These are phyloP conservation scores for Disparrhopalites patrizii DNA, from an alignment of 2,888 invertebrate genomes.

Conservation along the genomic window DNA sequence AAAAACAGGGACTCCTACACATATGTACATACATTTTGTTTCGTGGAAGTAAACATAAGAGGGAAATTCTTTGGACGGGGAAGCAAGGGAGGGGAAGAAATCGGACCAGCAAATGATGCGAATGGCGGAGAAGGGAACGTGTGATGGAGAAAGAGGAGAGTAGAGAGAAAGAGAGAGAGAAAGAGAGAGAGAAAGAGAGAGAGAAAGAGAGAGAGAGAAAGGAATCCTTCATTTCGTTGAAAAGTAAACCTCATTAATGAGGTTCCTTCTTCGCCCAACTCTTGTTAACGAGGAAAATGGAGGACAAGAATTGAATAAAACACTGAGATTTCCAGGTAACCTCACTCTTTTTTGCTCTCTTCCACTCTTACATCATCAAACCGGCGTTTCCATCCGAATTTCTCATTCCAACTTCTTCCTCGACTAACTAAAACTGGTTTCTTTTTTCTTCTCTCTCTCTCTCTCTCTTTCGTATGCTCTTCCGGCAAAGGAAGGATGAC, in stretches of 20 bases:
- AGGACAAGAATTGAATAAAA: conserved; percentile 32
- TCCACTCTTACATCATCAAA: conserved; percentile 10
- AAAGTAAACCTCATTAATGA: conserved; percentile 40
- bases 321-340: conserved; percentile 18
- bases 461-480: neutral
- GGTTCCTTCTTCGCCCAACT: conserved; percentile 32
- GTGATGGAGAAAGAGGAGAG: conserved; percentile 17
- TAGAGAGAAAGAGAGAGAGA: neutral
- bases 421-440: too few species aligned
- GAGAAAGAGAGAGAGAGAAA: neutral
- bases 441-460: conserved; percentile 1
- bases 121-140: too few species aligned
- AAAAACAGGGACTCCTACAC: too few species aligned
- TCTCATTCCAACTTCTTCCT: conserved; percentile 11
- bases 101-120: too few species aligned
- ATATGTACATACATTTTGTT: too few species aligned
- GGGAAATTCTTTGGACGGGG: too few species aligned
- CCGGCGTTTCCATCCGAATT: conserved; percentile 7
- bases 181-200: neutral
- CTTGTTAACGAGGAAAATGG: conserved; percentile 21
- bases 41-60: too few species aligned
- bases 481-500: too few species aligned
- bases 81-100: too few species aligned
- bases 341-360: too few species aligned
- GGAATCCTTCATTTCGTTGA: conserved; percentile 33